Evolutionary conservation across 1,140 invertebrate species (phyloP).

Genomic region (Apis mellifera): Amel_HAv3.1 CM009941.2:13635001-13635500

Average conservation of each 20-base stretch:
- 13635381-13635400: too few species aligned
- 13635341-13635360: too few species aligned
- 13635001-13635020: not conserved
- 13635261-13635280: too few species aligned
- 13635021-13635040: slow-evolving; percentile 5
- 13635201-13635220: slow-evolving; percentile 17
- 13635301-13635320: too few species aligned
- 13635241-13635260: not conserved
- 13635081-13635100: slow-evolving; percentile 8
- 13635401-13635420: too few species aligned
- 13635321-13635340: too few species aligned
- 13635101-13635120: not conserved
- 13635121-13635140: not conserved
- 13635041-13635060: not conserved
- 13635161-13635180: not conserved
- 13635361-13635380: too few species aligned
- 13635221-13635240: not conserved
- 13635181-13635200: not conserved
- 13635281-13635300: not conserved
- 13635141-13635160: not conserved
- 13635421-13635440: too few species aligned
- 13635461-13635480: too few species aligned
- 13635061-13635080: not conserved
- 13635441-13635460: too few species aligned
- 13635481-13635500: too few species aligned